Base-by-base conservation (phyloP, 2,888 invertebrate species). In the Meiosimyza platycephala region DNA sequence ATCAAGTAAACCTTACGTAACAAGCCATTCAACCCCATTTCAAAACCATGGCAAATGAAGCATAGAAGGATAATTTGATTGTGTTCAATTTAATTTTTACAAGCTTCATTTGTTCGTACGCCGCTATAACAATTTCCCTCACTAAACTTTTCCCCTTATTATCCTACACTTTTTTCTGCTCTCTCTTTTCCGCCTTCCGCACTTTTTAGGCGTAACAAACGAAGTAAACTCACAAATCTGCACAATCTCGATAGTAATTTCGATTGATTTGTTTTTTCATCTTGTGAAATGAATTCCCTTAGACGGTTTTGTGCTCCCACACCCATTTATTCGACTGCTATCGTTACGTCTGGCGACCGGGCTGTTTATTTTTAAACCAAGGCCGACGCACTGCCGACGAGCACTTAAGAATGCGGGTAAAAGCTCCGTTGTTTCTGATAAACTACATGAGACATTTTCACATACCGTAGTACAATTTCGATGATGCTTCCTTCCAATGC, bases 71-170 rank as follows among this genome's bases (percentile, higher is more conserved):
- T 85, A 85, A 85, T 85, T 85, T 83, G 86, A 86, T 86, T 86
- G 85, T 83, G 86, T 85, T 84, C 85, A 86, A 85, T 86, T 85
- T 86, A 85, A 86, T 86, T 85, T 85, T 83, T 85, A 86, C 85
- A 86, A 86, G 85, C 86, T 85, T 84, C 85, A 81, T 80, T 85
- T 81, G 82, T 77, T 77, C 76, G 72, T 22, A n/a, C 62, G 54
- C 18, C 51, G 51, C 16, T 63, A 12, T 50, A 28, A 13, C 18
- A 16, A 7, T 54, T 54, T 54, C 54, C 54, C 54, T 54, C 13
- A 54, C 18, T 18, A 13, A n/a, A n/a, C 7, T 54, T n/a, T 18
- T 9, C 40, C 40, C 40, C 40, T 40, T 40, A 40, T 40, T 7
- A 7, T 40, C 40, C 40, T 40, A 7, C 40, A 9, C 9, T 40